phyloP scores from a whole-genome alignment of 2,113 vertebrate species.

The Corythaixoides concolor region DNA sequence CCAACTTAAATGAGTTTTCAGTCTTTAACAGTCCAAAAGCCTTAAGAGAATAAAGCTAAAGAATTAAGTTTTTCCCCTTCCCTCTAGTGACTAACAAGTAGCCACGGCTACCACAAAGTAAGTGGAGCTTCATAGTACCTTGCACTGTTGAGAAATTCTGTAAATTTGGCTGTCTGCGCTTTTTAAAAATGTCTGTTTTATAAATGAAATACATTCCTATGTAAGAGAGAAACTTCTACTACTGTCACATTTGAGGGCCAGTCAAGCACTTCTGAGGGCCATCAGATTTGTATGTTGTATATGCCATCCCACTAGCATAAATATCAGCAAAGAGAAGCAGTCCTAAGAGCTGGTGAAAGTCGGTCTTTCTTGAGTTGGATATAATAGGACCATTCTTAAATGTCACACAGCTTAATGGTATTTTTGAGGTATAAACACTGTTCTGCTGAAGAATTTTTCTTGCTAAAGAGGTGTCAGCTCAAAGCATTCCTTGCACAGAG shows the following conservation, averaged over 20 bases:
- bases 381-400: not conserved
- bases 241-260: not conserved
- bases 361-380: not conserved
- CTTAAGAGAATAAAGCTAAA: not conserved
- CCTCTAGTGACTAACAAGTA: not conserved
- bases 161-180: not conserved
- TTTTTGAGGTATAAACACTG: not conserved
- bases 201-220: not conserved
- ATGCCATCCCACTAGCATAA: not conserved
- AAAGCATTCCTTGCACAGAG: not conserved
- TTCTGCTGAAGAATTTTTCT: not conserved
- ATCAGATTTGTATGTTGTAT: accelerated
- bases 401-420: not conserved
- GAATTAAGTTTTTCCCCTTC: not conserved
- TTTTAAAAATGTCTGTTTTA: not conserved
- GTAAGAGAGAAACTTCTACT: not conserved
- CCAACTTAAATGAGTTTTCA: not conserved
- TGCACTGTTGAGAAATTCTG: not conserved
- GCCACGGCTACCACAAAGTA: not conserved
- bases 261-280: not conserved
- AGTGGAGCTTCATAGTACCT: not conserved
- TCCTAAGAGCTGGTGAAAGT: not conserved
- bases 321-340: not conserved
- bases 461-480: not conserved
- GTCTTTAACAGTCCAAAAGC: not conserved